Conservation (phyloP, 2,797 vertebrate genomes). For the Danio albolineatus region DNA sequence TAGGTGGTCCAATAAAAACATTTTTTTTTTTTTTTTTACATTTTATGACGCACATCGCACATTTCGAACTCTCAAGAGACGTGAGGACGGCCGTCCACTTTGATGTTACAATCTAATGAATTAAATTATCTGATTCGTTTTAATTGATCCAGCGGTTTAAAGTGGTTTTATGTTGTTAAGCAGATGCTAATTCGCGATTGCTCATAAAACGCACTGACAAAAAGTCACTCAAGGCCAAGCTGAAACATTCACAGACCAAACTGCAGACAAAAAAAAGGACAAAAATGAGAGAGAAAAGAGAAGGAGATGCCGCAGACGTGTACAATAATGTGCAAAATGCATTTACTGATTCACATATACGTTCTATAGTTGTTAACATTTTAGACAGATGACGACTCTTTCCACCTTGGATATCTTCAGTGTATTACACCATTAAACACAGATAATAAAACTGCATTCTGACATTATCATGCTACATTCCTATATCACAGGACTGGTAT, state of each 20-base stretch:
- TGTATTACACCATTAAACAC: conserved; percentile 10
- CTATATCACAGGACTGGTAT: not conserved
- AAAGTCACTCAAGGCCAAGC: conserved; percentile 39
- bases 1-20: conserved; percentile 40
- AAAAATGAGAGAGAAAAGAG: not conserved
- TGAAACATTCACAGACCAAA: conserved; percentile 34
- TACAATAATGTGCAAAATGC: not conserved
- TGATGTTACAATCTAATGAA: conserved; percentile 53
- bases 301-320: not conserved
- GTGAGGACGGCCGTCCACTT: conserved; percentile 33
- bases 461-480: not conserved
- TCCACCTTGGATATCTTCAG: conserved; percentile 4
- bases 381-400: not conserved
- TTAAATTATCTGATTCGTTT: conserved; percentile 57
- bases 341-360: not conserved
- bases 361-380: not conserved
- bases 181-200: conserved; percentile 55
- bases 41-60: conserved; percentile 18
- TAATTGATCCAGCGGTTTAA: conserved; percentile 46
- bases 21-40: conserved; percentile 1
- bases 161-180: conserved; percentile 54
- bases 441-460: not conserved
- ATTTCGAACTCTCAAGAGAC: conserved; percentile 38
- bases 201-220: conserved; percentile 37
- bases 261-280: conserved; percentile 12